Evolutionary conservation across 2,797 vertebrate genomes (phyloP).

Genomic region (Thunnus albacares): DNA sequence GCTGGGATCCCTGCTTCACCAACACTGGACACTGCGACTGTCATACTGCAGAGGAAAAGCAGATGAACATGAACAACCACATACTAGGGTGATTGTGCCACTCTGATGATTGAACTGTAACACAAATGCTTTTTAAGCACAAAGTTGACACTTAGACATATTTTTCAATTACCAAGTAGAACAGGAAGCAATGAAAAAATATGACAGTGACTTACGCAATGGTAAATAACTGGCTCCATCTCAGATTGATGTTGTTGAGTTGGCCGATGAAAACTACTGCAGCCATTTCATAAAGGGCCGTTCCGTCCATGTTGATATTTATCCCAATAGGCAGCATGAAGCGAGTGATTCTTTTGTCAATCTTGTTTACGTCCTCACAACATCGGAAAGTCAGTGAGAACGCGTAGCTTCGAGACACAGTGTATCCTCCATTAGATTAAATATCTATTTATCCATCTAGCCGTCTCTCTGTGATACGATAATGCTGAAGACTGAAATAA

Average conservation of each 20-base stretch:
- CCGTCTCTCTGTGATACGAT: background rate
- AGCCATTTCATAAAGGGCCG: background rate
- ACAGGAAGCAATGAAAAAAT: background rate
- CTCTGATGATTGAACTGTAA: background rate
- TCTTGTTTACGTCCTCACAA: slow-evolving; percentile 9
- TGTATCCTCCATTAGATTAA: background rate
- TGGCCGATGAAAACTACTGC: background rate
- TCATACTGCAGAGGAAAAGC: background rate
- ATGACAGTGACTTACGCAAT: background rate
- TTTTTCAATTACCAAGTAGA: too few species aligned
- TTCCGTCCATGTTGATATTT: slow-evolving; percentile 21
- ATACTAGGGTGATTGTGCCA: background rate
- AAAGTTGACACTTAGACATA: too few species aligned
- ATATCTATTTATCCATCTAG: background rate
- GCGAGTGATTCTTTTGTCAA: background rate
- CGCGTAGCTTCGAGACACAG: background rate
- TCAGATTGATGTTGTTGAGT: background rate
- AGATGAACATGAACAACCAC: background rate
- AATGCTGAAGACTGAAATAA: background rate
- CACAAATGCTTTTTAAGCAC: too few species aligned
- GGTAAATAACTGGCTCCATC: slow-evolving; percentile 1
- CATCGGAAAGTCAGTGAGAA: background rate
- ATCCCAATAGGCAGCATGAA: slow-evolving; percentile 25
- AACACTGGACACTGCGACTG: background rate
- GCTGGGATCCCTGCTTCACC: background rate